Conservation (phyloP, 2,888 invertebrate species). For the Sipha maydis region DNA sequence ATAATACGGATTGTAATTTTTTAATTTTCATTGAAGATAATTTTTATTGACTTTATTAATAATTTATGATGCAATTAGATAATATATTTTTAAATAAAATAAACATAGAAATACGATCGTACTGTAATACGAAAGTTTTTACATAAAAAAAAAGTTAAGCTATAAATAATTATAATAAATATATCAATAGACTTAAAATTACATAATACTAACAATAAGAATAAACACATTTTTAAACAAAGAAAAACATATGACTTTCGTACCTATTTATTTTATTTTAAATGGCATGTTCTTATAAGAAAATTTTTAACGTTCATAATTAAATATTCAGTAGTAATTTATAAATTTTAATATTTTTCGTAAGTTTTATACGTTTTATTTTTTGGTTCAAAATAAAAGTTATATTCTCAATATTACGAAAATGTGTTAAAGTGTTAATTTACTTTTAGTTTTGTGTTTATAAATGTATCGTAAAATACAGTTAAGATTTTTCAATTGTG, state of each 20-base stretch:
- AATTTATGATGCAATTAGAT: conserved; percentile 15
- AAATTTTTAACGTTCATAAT: not conserved
- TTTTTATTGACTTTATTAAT: not conserved
- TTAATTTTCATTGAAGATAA: conserved; percentile 19
- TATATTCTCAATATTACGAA: not conserved
- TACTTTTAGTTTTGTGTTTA: too few relatives aligned
- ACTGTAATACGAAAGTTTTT: not conserved
- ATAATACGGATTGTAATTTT: conserved; percentile 1
- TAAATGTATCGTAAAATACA: too few relatives aligned
- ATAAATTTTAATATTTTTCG: not conserved
- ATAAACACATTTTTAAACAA: not conserved
- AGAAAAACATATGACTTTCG: too few relatives aligned
- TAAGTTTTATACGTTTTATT: too few relatives aligned
- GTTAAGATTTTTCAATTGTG: too few relatives aligned
- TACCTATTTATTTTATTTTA: too few relatives aligned
- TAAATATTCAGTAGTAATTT: not conserved
- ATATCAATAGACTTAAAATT: not conserved
- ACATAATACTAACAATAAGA: too few relatives aligned
- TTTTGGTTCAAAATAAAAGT: not conserved
- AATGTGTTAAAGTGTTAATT: too few relatives aligned
- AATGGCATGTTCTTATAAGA: not conserved
- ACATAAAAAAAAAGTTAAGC: not conserved
- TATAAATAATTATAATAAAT: not conserved
- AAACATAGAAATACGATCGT: conserved; percentile 15
- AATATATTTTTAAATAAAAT: not conserved